These are phyloP conservation scores for Poeciliopsis turrubarensis DNA, from an alignment of 2,113 vertebrate species.

Conservation along the genomic window DNA sequence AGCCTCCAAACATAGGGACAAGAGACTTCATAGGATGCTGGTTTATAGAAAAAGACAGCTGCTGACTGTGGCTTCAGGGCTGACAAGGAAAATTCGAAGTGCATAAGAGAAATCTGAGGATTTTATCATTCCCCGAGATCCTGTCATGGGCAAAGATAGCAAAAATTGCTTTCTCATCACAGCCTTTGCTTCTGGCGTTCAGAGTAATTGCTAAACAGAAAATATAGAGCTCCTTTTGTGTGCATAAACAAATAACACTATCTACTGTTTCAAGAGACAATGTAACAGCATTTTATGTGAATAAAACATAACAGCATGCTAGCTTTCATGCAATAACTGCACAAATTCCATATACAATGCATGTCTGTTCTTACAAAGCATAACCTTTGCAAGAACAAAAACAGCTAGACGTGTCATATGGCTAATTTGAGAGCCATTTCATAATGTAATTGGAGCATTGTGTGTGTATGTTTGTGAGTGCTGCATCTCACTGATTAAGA, in stretches of 20 bases:
- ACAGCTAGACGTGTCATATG: slow-evolving; percentile 36
- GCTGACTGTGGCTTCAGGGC: slow-evolving; percentile 58
- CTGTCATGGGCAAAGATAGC: slow-evolving; percentile 23
- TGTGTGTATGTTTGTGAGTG: slow-evolving; percentile 51
- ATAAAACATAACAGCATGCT: slow-evolving; percentile 33
- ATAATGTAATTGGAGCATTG: slow-evolving; percentile 54
- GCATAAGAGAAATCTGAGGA: slow-evolving; percentile 21
- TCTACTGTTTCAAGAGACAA: slow-evolving; percentile 14
- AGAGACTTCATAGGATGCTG: slow-evolving; percentile 43
- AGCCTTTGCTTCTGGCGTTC: slow-evolving; percentile 8
- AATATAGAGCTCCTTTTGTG: not conserved
- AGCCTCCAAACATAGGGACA: slow-evolving; percentile 43
- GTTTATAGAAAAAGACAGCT: slow-evolving; percentile 45
- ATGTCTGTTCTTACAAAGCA: slow-evolving; percentile 26
- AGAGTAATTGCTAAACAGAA: slow-evolving; percentile 15
- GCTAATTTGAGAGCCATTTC: slow-evolving; percentile 62
- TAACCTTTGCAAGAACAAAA: slow-evolving; percentile 18
- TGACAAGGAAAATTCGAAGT: slow-evolving; percentile 19
- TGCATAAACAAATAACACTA: slow-evolving; percentile 8
- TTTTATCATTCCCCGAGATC: slow-evolving; percentile 37
- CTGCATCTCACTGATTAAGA: slow-evolving; percentile 57
- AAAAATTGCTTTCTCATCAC: slow-evolving; percentile 10
- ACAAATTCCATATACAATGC: slow-evolving; percentile 32
- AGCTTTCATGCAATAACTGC: slow-evolving; percentile 22
- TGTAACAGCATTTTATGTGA: slow-evolving; percentile 42